These are phyloP conservation scores for Paralichthys olivaceus DNA, from an alignment of 2,113 vertebrate genomes.

Conservation along the genomic window DNA sequence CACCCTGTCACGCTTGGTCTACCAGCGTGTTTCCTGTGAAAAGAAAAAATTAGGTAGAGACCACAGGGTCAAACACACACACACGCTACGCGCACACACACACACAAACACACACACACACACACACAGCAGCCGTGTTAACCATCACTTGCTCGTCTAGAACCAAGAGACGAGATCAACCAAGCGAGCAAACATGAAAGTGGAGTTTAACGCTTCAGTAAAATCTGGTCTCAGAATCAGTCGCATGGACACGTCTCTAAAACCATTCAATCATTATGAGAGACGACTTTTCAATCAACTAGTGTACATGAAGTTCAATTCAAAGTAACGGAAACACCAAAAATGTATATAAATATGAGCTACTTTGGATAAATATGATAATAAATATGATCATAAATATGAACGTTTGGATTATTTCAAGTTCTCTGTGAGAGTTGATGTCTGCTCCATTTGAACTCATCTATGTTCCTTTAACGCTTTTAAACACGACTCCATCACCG, in stretches of 20 bases:
- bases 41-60: slow-evolving; percentile 35
- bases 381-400: too few relatives aligned
- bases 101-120: slow-evolving; percentile 15
- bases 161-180: slow-evolving; percentile 8
- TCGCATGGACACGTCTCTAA: background rate
- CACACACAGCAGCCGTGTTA: slow-evolving; percentile 1
- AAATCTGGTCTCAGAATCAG: slow-evolving; percentile 15
- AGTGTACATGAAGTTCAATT: background rate
- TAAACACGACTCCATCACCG: background rate
- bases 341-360: too few relatives aligned
- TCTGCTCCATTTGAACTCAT: too few relatives aligned
- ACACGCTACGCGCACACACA: slow-evolving; percentile 7
- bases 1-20: slow-evolving; percentile 23
- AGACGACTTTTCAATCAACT: background rate
- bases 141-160: background rate
- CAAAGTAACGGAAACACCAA: too few relatives aligned
- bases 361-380: too few relatives aligned
- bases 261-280: background rate
- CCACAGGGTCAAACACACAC: slow-evolving; percentile 16
- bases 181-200: slow-evolving; percentile 13
- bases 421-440: too few relatives aligned
- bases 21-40: slow-evolving; percentile 36
- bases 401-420: too few relatives aligned
- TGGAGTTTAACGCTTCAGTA: background rate
- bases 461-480: too few relatives aligned